Conservation (phyloP, 1,140 invertebrate genomes). For the Lithobius niger region DNA sequence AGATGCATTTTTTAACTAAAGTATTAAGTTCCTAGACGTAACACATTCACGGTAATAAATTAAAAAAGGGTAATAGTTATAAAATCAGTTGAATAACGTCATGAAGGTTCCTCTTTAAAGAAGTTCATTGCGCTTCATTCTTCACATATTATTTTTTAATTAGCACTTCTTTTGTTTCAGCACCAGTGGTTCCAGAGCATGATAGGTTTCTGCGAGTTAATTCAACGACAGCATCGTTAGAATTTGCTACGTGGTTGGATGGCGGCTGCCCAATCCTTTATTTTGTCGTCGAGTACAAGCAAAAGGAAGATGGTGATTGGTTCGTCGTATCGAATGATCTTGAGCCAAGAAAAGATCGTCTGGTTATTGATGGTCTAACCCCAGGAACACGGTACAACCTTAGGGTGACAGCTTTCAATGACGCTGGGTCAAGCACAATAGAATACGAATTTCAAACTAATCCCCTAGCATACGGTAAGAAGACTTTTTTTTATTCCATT, state of each 20-base stretch:
- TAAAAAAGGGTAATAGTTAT: no score
- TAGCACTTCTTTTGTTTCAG: no score
- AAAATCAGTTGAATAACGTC: no score
- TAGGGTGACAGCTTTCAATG: not conserved
- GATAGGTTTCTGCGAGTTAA: constrained; percentile 1
- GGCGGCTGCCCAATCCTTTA: constrained; percentile 1
- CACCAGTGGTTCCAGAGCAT: not conserved
- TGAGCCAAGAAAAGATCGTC: not conserved
- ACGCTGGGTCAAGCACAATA: not conserved
- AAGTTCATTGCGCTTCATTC: no score
- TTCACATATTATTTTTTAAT: no score
- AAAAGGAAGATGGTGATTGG: constrained; percentile 1
- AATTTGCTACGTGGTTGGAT: constrained; percentile 3
- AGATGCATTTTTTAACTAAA: no score
- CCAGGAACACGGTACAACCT: not conserved
- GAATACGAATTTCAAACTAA: constrained; percentile 9
- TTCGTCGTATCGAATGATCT: not conserved
- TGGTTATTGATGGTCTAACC: not conserved
- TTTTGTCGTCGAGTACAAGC: constrained; percentile 8
- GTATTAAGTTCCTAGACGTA: no score
- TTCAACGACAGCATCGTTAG: not conserved
- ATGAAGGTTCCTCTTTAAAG: no score
- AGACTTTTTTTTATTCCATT: no score
- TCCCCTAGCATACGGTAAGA: no score
- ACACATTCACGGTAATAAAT: no score